These are phyloP conservation scores for Congeria kusceri DNA, from an alignment of 2,888 invertebrate species.

Conservation along the genomic window DNA sequence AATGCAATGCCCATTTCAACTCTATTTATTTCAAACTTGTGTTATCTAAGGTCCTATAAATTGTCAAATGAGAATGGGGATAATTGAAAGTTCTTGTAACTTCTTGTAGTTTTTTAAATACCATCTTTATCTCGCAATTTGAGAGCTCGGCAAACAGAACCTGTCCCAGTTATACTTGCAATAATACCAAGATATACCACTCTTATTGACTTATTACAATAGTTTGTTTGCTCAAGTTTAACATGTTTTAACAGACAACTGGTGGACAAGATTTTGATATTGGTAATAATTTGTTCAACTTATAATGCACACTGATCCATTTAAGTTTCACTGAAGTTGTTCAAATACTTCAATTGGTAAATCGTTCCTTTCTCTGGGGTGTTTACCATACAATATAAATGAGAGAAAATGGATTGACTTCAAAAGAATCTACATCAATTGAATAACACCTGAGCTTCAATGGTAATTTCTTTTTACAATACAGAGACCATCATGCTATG, in stretches of 20 bases:
- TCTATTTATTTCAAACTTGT: too few relatives aligned
- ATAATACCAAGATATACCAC: slow-evolving; percentile 33
- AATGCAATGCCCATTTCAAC: too few relatives aligned
- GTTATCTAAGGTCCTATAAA: too few relatives aligned
- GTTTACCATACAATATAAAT: background rate
- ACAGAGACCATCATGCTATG: background rate
- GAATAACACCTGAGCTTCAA: background rate
- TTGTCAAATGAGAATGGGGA: background rate
- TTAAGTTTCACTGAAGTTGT: background rate
- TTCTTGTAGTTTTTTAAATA: slow-evolving; percentile 32
- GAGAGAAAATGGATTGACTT: too few relatives aligned
- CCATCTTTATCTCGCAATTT: slow-evolving; percentile 26
- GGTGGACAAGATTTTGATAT: background rate
- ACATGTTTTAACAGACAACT: slow-evolving; percentile 17
- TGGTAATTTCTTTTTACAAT: slow-evolving; percentile 8
- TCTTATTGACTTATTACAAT: slow-evolving; percentile 35
- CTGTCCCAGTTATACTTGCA: slow-evolving; percentile 36
- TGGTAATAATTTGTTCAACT: slow-evolving; percentile 8
- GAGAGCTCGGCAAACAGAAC: slow-evolving; percentile 38
- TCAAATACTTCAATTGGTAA: slow-evolving; percentile 8
- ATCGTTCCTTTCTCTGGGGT: background rate
- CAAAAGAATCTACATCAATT: too few relatives aligned
- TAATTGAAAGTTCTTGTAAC: slow-evolving; percentile 41
- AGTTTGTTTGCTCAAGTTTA: slow-evolving; percentile 32
- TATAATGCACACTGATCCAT: background rate